Evolutionary conservation across 2,113 vertebrate genomes (phyloP), one percentile per base, ranked within the genome.

Genomic region (Calyptomena viridis): DNA sequence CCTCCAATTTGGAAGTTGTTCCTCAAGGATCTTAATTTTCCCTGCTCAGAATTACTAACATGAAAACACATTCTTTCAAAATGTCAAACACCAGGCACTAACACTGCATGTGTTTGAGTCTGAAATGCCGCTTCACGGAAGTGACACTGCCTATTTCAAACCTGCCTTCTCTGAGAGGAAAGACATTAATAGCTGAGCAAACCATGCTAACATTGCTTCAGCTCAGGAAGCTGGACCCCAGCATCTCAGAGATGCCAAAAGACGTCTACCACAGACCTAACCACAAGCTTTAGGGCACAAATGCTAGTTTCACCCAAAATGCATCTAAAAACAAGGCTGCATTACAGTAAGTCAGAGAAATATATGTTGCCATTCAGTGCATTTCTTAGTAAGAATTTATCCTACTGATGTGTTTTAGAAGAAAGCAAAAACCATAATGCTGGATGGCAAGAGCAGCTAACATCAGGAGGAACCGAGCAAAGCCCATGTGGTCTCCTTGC

Each of bases 51-150:
- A 89, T 52, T 90, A 39, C 10, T 60, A 60, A 73, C 0, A 17
- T 33, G 47, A 77, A 90, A 90, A 55, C 27, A 86, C 11, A 8
- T 56, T 60, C 15, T 87, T 74, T 68, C 12, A 8, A 81, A 68
- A 27, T 2, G 8, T 35, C 76, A 72, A 42, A 77, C 27, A 85
- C 17, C 17, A 55, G 25, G 44, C 56, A 60, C 23, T 42, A 55
- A 42, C 14, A 59, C 27, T 25, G 24, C 24, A 47, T 0, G 2
- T 14, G 11, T 12, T 37, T 15, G 50, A 80, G 50, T 67, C 62
- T 30, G 0, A 3, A 80, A 76, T 0, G 1, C 0, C 0, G 27
- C 21, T 77, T 80, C 59, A 64, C 44, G 1, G 1, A 78, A 74
- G 56, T 27, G 33, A 64, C 4, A 3, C 18, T 11, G 27, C 35